These are phyloP conservation scores for Dynastes tityus DNA, from an alignment of 2,888 invertebrate species.

Conservation along the genomic window DNA sequence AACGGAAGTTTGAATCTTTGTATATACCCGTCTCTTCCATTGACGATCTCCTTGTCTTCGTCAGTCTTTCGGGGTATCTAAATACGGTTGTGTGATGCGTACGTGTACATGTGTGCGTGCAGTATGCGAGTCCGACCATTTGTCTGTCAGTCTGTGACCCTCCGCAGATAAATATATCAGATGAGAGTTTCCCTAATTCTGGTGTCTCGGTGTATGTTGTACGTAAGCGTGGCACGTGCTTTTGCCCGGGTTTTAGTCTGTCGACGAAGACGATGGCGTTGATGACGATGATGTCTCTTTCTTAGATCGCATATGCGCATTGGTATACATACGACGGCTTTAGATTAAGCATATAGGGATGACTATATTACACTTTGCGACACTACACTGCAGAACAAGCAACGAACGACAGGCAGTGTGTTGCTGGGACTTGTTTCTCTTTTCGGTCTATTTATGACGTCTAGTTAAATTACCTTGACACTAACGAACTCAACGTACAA, in stretches of 20 bases:
- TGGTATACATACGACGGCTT: constrained; percentile 37
- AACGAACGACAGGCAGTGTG: neutral
- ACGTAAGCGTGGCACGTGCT: constrained; percentile 63
- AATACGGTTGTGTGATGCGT: neutral
- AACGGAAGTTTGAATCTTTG: constrained; percentile 65
- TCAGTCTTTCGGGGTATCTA: neutral
- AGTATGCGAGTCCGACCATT: constrained; percentile 65
- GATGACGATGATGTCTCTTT: constrained; percentile 33
- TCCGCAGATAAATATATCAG: constrained; percentile 67
- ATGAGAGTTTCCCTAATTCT: constrained; percentile 63
- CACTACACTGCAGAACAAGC: too few relatives aligned
- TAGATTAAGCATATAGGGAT: neutral
- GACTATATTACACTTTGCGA: too few relatives aligned
- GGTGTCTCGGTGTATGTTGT: constrained; percentile 25
- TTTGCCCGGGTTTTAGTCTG: constrained; percentile 45
- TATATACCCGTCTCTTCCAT: constrained; percentile 14
- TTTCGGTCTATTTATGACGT: constrained; percentile 67
- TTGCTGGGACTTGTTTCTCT: constrained; percentile 28
- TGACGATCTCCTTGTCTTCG: neutral
- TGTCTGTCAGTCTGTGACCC: constrained; percentile 67
- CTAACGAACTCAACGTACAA: constrained; percentile 66
- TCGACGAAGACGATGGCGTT: neutral
- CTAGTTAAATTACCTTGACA: constrained; percentile 70
- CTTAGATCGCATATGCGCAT: constrained; percentile 46
- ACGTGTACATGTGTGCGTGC: constrained; percentile 63